Evolutionary conservation across 2,113 vertebrate genomes (phyloP), one percentile per base, ranked within the genome.

Genomic region (Malurus melanocephalus): DNA sequence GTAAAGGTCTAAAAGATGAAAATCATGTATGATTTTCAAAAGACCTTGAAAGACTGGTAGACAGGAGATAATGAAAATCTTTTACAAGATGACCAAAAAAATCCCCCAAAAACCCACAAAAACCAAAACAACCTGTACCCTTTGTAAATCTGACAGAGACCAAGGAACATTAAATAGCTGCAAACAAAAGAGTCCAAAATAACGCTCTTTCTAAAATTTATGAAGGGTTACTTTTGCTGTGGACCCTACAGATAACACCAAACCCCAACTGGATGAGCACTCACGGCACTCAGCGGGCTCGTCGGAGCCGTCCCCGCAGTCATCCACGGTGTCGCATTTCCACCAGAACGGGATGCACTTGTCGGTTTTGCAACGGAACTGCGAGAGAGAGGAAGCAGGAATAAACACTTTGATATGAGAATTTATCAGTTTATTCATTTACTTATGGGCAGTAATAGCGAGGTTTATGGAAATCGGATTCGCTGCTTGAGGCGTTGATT

Each of bases 321-420:
- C 99, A 38, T 99, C 99, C 14, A 99, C 99, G 0, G 99, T 99
- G 96, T 99, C 99, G 93, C 99, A 99, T 95, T 99, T 99, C 99
- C 99, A 99, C 99, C 99, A 99, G 92, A 99, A 99, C 0, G 99
- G 99, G 93, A 99, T 99, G 65, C 99, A 99, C 96, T 99, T 99
- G 89, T 99, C 99, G 16, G 99, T 99, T 83, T 98, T 99, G 83
- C 99, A 99, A 62, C 98, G 99, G 93, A 99, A 99, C 99, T 99
- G 88, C 22, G 69, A 65, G 53, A 67, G 46, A 33, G 69, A 67
- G 51, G 30, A 60, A 45, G 56, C 21, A 24, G 21, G 40, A 35
- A 38, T 4, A 62, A 57, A 56, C 23, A 2, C 11, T 78, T 72
- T 24, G 4, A 20, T 8, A 5, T 2, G 3, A 53, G 18, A 4